These are phyloP conservation scores for Donacobius atricapilla DNA, from an alignment of 2,113 vertebrate genomes.

Conservation along the genomic window DNA sequence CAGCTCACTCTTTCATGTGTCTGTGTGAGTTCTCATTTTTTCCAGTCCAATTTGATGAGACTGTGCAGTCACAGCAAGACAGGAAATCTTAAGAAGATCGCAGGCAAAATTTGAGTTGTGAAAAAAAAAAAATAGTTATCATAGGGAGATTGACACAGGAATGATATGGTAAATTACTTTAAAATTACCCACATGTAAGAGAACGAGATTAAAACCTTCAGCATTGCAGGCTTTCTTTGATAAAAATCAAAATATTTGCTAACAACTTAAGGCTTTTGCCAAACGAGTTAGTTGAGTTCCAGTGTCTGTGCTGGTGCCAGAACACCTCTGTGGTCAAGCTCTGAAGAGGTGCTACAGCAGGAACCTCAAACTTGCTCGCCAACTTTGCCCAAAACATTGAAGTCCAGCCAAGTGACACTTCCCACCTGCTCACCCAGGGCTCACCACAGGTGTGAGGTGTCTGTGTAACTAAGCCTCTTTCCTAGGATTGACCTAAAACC, in stretches of 20 bases:
- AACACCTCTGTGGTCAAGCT: background rate
- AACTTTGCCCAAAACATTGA: background rate
- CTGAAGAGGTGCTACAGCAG: background rate
- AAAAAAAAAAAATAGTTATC: background rate
- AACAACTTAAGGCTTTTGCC: background rate
- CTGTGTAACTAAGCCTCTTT: background rate
- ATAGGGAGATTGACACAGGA: background rate
- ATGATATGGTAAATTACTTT: background rate
- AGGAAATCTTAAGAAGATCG: background rate
- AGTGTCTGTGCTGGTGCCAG: background rate
- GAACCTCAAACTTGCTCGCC: background rate
- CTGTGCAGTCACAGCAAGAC: background rate
- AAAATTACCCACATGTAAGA: background rate
- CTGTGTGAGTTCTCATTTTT: background rate
- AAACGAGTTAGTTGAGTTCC: background rate
- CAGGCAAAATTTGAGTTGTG: background rate
- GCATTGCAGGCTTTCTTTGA: background rate
- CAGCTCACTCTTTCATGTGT: background rate
- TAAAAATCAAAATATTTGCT: background rate
- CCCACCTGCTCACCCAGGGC: rapidly evolving
- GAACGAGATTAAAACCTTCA: background rate
- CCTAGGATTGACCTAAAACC: background rate
- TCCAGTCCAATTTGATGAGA: background rate
- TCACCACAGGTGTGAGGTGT: background rate
- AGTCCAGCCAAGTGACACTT: background rate